Conservation (phyloP, 2,888 invertebrate genomes). For the Tetragnatha montana region DNA sequence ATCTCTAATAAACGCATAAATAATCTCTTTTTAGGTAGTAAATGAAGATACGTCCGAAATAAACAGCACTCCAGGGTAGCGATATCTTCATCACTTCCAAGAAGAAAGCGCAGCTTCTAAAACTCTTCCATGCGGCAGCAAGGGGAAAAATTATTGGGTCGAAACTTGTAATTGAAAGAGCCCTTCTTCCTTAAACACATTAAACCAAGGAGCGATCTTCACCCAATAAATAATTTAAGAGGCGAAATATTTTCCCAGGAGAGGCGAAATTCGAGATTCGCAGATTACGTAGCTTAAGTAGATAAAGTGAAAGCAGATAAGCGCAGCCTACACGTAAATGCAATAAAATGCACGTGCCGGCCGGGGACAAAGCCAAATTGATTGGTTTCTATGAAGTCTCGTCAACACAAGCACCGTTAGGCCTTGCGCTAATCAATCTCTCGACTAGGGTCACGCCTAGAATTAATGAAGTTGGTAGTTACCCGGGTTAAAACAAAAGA, state of each 20-base stretch:
- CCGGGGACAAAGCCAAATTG: slow-evolving; percentile 33
- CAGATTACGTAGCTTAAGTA: not conserved
- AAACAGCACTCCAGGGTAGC: too few species aligned
- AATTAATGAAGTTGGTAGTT: slow-evolving; percentile 66
- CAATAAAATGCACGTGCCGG: slow-evolving; percentile 34
- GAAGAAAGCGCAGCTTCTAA: too few species aligned
- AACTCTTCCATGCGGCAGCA: not conserved
- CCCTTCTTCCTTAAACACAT: not conserved
- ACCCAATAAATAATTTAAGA: not conserved
- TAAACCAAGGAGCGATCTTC: not conserved
- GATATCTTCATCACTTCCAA: too few species aligned
- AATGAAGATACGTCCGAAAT: too few species aligned
- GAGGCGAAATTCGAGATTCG: not conserved
- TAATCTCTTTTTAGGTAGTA: too few species aligned
- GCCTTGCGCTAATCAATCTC: slow-evolving; percentile 54
- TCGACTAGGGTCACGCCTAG: slow-evolving; percentile 58
- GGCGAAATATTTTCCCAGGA: not conserved
- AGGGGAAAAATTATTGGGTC: not conserved
- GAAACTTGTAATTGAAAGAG: not conserved
- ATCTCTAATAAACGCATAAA: too few species aligned
- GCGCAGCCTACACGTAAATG: slow-evolving; percentile 6
- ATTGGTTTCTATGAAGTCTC: slow-evolving; percentile 39
- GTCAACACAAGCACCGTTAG: slow-evolving; percentile 54
- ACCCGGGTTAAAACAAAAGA: slow-evolving; percentile 62
- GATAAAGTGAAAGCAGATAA: slow-evolving; percentile 4